Conservation (phyloP, 2,113 vertebrate genomes). For the Pteronura brasiliensis region DNA sequence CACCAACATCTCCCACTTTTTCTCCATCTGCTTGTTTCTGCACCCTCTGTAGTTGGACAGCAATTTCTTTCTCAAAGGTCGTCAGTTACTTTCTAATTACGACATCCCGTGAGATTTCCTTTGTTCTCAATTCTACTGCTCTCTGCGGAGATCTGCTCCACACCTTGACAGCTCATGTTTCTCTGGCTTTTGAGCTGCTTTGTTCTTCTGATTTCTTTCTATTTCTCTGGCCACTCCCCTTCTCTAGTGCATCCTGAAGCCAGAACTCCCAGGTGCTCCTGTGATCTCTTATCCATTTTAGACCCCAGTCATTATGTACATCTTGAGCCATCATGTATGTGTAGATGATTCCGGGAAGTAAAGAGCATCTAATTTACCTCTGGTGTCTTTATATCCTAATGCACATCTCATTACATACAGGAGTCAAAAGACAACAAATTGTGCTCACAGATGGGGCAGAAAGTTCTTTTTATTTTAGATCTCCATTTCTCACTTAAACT, state of each 20-base stretch:
- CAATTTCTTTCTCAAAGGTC: not conserved
- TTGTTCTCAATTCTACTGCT: not conserved
- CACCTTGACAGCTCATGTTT: not conserved
- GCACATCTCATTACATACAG: not conserved
- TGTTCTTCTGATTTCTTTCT: not conserved
- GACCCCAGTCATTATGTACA: not conserved
- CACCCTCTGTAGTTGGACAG: not conserved
- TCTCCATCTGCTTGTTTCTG: not conserved
- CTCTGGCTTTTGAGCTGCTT: not conserved
- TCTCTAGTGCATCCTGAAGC: not conserved
- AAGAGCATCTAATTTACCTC: not conserved
- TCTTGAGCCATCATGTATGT: not conserved
- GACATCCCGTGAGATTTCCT: not conserved
- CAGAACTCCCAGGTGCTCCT: not conserved
- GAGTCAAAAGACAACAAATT: not conserved
- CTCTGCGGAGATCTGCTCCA: not conserved
- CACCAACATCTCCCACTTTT: not conserved
- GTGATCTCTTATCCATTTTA: not conserved
- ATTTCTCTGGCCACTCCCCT: not conserved
- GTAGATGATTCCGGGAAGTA: not conserved
- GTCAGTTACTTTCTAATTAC: not conserved
- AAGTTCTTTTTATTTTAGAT: not conserved
- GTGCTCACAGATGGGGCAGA: not conserved
- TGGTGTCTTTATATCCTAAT: not conserved
- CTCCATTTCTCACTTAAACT: conserved; percentile 35